Conservation (phyloP, 2,797 vertebrate species). For the Trachops cirrhosus region DNA sequence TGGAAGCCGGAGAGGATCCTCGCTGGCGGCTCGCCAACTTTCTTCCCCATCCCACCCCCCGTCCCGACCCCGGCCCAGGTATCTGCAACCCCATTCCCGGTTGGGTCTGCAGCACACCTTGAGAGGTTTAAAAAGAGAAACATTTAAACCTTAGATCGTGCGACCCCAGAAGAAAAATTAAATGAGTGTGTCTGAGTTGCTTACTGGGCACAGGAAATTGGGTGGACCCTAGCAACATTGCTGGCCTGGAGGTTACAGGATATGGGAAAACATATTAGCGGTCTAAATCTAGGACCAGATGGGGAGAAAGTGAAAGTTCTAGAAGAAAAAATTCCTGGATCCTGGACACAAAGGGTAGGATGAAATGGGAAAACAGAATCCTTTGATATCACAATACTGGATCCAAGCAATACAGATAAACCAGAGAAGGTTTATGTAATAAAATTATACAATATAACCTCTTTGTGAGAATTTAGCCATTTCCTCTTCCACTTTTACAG, state of each 20-base stretch:
- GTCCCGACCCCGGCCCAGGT: too few species aligned
- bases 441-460: background rate
- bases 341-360: background rate
- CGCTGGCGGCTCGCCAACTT: too few species aligned
- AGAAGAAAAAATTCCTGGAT: background rate
- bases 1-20: background rate
- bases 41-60: too few species aligned
- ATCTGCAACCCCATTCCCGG: background rate
- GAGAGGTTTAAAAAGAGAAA: background rate
- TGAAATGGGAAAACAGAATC: background rate
- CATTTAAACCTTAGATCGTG: background rate
- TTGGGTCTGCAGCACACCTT: background rate
- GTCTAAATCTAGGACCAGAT: background rate
- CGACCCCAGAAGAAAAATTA: constrained; percentile 19
- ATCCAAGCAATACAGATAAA: background rate
- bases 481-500: background rate
- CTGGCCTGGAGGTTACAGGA: background rate
- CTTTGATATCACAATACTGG: background rate
- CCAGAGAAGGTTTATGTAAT: background rate
- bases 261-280: background rate
- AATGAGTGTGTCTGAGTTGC: background rate
- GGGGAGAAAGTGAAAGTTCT: background rate
- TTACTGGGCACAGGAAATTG: background rate
- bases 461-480: background rate
- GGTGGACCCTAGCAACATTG: background rate